Evolutionary conservation across 2,888 invertebrate genomes (phyloP).

Genomic region (Antitype chi): DNA sequence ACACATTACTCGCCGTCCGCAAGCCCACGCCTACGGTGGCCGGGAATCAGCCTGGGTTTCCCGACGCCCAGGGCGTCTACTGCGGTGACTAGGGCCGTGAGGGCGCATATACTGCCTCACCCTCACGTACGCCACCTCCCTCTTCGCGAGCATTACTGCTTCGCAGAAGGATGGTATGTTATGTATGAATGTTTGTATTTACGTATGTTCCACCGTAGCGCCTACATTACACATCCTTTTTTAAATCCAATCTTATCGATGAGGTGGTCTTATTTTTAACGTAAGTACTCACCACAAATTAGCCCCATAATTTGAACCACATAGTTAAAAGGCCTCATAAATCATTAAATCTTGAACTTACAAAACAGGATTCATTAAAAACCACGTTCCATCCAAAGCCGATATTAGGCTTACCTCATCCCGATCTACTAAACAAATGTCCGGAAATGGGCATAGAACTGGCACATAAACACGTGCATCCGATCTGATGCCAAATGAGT

Average conservation of each 20-base stretch:
- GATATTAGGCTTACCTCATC: constrained; percentile 52
- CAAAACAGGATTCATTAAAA: constrained; percentile 42
- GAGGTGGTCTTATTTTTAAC: constrained; percentile 17
- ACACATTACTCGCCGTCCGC: too few species aligned
- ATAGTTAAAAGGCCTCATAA: constrained; percentile 15
- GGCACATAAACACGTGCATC: constrained; percentile 43
- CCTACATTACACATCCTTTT: too few species aligned
- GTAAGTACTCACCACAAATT: constrained; percentile 2
- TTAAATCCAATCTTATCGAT: background rate
- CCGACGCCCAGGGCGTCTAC: too few species aligned
- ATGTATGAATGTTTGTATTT: too few species aligned
- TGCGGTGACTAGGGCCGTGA: too few species aligned
- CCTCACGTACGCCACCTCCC: too few species aligned
- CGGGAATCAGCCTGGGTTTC: too few species aligned
- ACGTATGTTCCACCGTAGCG: too few species aligned
- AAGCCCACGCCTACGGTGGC: too few species aligned
- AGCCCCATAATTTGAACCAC: constrained; percentile 1
- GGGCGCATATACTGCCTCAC: too few species aligned
- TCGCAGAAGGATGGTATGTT: too few species aligned
- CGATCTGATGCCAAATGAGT: constrained; percentile 55
- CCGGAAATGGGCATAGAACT: constrained; percentile 59
- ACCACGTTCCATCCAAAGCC: constrained; percentile 13
- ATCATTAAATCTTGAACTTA: background rate
- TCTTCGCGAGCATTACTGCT: too few species aligned
- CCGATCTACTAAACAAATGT: constrained; percentile 51